Conservation (phyloP, 2,888 invertebrate species). For the Adela reaumurella region DNA sequence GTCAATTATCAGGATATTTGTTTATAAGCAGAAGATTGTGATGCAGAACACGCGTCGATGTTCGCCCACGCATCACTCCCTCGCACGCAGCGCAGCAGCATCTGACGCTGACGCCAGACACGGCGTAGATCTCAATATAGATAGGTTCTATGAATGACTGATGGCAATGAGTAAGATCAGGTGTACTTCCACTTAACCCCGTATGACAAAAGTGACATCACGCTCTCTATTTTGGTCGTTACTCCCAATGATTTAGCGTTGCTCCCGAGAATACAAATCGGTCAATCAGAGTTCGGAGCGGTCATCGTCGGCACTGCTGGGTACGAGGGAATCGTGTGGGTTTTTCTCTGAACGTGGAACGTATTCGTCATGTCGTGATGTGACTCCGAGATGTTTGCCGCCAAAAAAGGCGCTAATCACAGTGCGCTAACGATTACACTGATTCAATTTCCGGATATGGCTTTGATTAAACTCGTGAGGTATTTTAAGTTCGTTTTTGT, state of each 20-base stretch:
- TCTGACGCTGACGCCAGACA: neutral
- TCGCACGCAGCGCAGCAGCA: neutral
- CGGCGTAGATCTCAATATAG: too few relatives aligned
- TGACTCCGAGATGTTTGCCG: neutral
- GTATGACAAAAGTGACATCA: too few relatives aligned
- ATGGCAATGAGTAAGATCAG: too few relatives aligned
- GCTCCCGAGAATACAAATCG: neutral
- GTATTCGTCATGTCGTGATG: neutral
- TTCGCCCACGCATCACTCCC: neutral
- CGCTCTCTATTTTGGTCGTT: neutral
- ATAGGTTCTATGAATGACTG: too few relatives aligned
- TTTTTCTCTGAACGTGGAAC: neutral
- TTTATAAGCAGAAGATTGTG: neutral
- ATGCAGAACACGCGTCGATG: neutral
- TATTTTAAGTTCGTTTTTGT: too few relatives aligned
- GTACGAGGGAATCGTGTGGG: neutral
- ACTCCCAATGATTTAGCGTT: neutral
- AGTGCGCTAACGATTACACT: neutral
- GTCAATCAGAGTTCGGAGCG: neutral
- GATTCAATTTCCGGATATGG: too few relatives aligned
- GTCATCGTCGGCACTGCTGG: neutral
- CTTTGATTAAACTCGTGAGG: too few relatives aligned
- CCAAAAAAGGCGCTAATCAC: neutral
- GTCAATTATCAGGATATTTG: neutral
- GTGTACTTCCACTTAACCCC: too few relatives aligned